phyloP scores from a whole-genome alignment of 2,113 vertebrate species.

The Indicator maculatus region DNA sequence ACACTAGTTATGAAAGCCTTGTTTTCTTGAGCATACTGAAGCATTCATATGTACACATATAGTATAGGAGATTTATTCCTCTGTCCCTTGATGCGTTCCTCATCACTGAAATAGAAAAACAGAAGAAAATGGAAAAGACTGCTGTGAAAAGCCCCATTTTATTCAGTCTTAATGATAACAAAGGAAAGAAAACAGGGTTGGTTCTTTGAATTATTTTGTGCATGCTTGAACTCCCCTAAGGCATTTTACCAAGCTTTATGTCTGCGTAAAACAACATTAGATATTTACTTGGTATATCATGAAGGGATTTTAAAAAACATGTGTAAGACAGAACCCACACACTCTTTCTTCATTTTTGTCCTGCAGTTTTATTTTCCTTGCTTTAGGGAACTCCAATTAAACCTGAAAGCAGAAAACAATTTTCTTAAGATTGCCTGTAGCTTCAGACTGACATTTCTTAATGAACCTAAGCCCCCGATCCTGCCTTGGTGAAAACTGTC shows the following conservation, averaged over 20 bases:
- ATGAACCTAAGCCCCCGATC: conserved; percentile 46
- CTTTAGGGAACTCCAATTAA: not conserved
- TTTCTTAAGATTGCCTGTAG: not conserved
- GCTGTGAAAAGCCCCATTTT: conserved; percentile 14
- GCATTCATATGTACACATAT: not conserved
- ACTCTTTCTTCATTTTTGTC: not conserved
- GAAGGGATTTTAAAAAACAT: not conserved
- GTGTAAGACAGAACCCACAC: not conserved
- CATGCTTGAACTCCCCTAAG: not conserved
- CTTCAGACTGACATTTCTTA: conserved; percentile 22
- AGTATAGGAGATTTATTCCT: not conserved
- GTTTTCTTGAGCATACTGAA: conserved; percentile 33
- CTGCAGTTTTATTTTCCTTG: not conserved
- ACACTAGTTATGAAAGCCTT: conserved; percentile 24
- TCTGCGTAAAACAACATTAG: not conserved
- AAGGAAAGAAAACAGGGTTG: not conserved
- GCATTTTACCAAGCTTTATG: not conserved
- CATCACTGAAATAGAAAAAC: conserved; percentile 27
- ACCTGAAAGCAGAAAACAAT: conserved; percentile 19
- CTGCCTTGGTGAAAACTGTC: conserved; percentile 30
- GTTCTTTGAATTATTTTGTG: not conserved
- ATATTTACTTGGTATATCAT: not conserved
- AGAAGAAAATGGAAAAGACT: conserved; percentile 9
- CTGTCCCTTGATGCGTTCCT: conserved; percentile 22
- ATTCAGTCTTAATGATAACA: not conserved